These are phyloP conservation scores for Neoniphon sammara DNA, from an alignment of 2,797 vertebrate species.

Conservation along the genomic window DNA sequence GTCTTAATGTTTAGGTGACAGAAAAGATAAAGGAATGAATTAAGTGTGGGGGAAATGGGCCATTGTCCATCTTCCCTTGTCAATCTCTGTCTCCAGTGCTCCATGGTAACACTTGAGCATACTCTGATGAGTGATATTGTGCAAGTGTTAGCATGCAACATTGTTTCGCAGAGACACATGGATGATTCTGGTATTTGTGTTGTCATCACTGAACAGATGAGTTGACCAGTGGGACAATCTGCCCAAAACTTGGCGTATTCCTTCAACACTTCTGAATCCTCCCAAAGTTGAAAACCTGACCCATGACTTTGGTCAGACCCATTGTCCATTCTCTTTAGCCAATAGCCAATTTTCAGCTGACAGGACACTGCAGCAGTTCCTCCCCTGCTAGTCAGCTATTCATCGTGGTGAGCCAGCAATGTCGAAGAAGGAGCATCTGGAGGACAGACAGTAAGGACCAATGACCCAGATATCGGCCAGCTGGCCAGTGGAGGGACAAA, in stretches of 20 bases:
- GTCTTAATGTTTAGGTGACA: conserved; percentile 3
- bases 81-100: not conserved
- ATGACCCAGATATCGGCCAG: conserved; percentile 28
- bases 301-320: conserved; percentile 8
- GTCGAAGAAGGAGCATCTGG: conserved; percentile 17
- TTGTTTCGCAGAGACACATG: not conserved
- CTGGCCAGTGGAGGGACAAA: conserved; percentile 34
- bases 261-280: not conserved
- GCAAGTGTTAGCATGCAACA: not conserved
- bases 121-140: not conserved
- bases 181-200: not conserved
- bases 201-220: conserved; percentile 13
- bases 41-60: conserved; percentile 2
- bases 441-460: conserved; percentile 40
- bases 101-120: not conserved
- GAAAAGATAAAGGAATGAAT: not conserved
- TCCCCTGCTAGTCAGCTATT: conserved; percentile 7
- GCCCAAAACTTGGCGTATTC: not conserved
- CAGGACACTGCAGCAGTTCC: conserved; percentile 28
- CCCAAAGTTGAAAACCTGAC: not conserved
- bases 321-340: not conserved
- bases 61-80: conserved; percentile 52
- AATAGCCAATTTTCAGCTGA: not conserved
- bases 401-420: conserved; percentile 2
- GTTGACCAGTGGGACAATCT: conserved; percentile 31